phyloP scores from a whole-genome alignment of 2,113 vertebrate genomes.

The Nycticorax nycticorax region DNA sequence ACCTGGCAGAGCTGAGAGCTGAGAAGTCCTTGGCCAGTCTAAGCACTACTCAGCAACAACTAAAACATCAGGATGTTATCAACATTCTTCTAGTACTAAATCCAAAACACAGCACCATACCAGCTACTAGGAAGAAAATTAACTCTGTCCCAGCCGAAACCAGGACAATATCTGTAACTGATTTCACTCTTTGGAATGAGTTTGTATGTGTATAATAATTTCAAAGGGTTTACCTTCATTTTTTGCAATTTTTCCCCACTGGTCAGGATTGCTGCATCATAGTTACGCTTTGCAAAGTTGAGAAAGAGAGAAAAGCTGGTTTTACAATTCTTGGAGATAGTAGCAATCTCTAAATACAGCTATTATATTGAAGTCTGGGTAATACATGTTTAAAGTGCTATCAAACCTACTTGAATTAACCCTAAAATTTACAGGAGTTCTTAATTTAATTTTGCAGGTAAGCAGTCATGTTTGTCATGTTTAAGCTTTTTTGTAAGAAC shows the following conservation, averaged over 20 bases:
- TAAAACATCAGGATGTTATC: too few species aligned
- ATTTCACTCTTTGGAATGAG: not conserved
- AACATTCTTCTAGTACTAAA: too few species aligned
- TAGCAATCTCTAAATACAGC: not conserved
- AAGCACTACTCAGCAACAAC: too few species aligned
- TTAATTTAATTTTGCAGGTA: not conserved
- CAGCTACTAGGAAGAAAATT: too few species aligned
- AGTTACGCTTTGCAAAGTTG: fast-evolving
- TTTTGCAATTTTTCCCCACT: fast-evolving
- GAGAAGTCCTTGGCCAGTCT: too few species aligned
- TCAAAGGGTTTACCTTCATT: not conserved
- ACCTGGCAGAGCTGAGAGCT: too few species aligned
- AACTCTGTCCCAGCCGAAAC: too few species aligned
- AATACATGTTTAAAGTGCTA: not conserved
- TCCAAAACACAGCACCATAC: too few species aligned
- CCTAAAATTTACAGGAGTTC: not conserved
- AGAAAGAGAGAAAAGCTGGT: not conserved
- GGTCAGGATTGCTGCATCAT: not conserved
- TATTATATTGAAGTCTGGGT: not conserved
- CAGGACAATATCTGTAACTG: not conserved
- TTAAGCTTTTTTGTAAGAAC: not conserved
- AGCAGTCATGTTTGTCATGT: not conserved
- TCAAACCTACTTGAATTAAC: not conserved
- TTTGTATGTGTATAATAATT: not conserved
- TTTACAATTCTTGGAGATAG: not conserved